phyloP scores from a whole-genome alignment of 2,113 vertebrate genomes.

The Chinchilla lanigera region DNA sequence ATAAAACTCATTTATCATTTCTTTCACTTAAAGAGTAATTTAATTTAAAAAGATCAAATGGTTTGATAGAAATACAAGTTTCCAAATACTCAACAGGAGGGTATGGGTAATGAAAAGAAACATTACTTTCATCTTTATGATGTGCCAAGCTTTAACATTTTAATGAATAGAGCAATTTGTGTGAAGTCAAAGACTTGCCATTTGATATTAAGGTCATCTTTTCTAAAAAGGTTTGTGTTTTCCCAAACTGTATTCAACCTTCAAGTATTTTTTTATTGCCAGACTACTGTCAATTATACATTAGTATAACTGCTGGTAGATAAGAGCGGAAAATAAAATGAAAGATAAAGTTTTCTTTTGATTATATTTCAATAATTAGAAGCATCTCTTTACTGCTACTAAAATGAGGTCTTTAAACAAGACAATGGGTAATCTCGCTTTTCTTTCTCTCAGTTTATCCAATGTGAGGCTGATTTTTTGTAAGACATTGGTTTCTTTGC shows the following conservation, averaged over 20 bases:
- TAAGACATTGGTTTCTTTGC: background rate
- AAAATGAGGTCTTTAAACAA: background rate
- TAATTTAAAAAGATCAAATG: slow-evolving; percentile 75
- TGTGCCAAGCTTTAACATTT: slow-evolving; percentile 30
- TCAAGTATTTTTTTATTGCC: slow-evolving; percentile 35
- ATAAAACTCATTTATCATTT: slow-evolving; percentile 69
- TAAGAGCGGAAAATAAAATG: background rate
- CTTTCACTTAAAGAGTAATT: slow-evolving; percentile 52
- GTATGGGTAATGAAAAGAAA: slow-evolving; percentile 66
- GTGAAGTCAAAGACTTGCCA: background rate
- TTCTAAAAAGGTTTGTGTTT: slow-evolving; percentile 44
- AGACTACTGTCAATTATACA: slow-evolving; percentile 16
- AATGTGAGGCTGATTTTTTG: slow-evolving; percentile 20
- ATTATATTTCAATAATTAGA: background rate
- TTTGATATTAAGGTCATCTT: slow-evolving; percentile 76
- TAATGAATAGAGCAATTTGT: slow-evolving; percentile 65
- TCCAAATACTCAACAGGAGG: slow-evolving; percentile 58
- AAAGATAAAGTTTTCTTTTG: background rate
- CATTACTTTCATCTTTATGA: slow-evolving; percentile 71
- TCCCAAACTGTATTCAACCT: slow-evolving; percentile 46
- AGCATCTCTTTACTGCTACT: background rate
- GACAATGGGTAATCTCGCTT: background rate
- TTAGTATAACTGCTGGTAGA: background rate
- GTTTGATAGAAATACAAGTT: slow-evolving; percentile 56
- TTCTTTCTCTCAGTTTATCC: background rate